Base-by-base conservation (phyloP, 2,113 vertebrate species). In the Petroica traversi region DNA sequence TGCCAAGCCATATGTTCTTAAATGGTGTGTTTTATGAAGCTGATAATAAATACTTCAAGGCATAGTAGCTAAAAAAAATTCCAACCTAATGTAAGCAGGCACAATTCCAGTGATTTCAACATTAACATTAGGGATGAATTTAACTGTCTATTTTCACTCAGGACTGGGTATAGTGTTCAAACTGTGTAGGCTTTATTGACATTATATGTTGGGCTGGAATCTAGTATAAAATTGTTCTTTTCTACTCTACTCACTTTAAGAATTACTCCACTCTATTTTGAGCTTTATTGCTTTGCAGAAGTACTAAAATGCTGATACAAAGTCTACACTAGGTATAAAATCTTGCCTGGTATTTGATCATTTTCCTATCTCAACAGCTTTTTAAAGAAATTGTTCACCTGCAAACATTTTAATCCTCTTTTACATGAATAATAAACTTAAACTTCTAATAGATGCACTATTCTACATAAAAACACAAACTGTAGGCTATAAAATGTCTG, bases 31-130 rank as follows among this genome's bases (percentile, higher is more conserved):
- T 95, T 97, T 91, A 85, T 91, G 84, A 85, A 77, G 72, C 20
- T 86, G 79, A 91, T 85, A 96, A 96, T 96, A 96, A 96, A 89
- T 69, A 82, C 38, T 89, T 89, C 52, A 76, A 93, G 55, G 71
- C 49, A 66, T 31, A 72, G 84, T 59, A 92, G 61, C 66, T 76
- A 79, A 94, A 89, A 92, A 89, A 74, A 54, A n/a, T 2, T 45
- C 63, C 38, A 84, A 43, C 17, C 51, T 74, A 74, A 74, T 40
- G 25, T 46, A 88, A 72, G 67, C 38, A 91, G 77, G 87, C 62
- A 76, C 2, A 1, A 26, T 86, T 92, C 71, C 75, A 92, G 82
- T 62, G 74, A 88, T 85, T 94, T 91, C 74, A 78, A 34, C n/a
- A 48, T 48, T 92, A 89, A 61, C 23, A 40, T 92, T 75, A 93